Base-by-base conservation (phyloP, 2,888 invertebrate species). In the Amphipyra tragopoginis region DNA sequence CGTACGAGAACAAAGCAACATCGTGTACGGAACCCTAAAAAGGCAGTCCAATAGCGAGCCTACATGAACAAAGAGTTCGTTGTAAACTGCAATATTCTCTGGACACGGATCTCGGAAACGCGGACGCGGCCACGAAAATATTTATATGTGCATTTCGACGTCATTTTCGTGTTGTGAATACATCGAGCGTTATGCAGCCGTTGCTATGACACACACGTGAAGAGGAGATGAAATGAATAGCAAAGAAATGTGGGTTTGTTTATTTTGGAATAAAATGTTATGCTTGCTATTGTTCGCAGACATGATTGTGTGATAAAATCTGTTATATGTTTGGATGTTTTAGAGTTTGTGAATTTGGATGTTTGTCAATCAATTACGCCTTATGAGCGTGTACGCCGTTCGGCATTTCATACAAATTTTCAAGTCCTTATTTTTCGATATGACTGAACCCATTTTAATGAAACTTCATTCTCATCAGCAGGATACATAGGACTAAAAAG, bases 11-110 rank as follows among this genome's bases (percentile, higher is more conserved):
- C 65, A 77, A 71, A 71, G 63, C 50, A 43, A 50, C 53, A 36
- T 45, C 52, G 14, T 39, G 14, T 53, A 51, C 60, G 43, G 62
- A 50, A 66, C 62, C 64, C 61, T 56, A 64, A 66, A 70, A 62
- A 79, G 68, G 69, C 70, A 70, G 75, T 62, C 79, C 68, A 73
- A 79, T 77, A 74, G 76, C 69, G 50, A 21, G 66, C 72, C 65
- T 80, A 78, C 77, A 71, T 72, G 80, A 79, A 86, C 85, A 84
- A 83, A 83, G 83, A 80, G 77, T 79, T 68, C 65, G 76, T 76
- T 80, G 81, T 76, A 68, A 76, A 86, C 81, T 84, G 82, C 83
- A 86, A 86, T 84, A 84, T 85, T 83, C 79, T 73, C 66, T 52
- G 71, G 65, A 75, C 79, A 56, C 48, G 45, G 77, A 79, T 64